These are phyloP conservation scores for Agapornis roseicollis DNA, from an alignment of 2,113 vertebrate genomes.

Conservation along the genomic window DNA sequence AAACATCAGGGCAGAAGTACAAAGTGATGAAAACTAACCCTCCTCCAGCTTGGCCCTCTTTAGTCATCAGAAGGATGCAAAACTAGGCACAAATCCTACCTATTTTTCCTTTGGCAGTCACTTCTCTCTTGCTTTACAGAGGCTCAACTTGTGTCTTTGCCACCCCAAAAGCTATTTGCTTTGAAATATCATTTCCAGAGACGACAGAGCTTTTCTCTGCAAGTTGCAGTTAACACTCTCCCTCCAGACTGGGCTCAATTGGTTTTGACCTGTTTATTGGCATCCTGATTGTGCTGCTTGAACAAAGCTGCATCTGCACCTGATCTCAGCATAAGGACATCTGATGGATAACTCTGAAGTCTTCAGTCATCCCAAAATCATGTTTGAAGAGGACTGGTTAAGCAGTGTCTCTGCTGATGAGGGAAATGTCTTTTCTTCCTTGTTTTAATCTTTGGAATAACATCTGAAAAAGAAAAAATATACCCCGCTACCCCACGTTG, in stretches of 20 bases:
- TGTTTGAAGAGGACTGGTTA: neutral
- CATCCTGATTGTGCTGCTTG: neutral
- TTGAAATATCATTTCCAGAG: neutral
- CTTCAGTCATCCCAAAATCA: neutral
- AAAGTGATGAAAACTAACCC: neutral
- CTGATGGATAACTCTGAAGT: neutral
- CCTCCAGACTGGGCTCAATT: neutral
- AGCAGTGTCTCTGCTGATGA: neutral
- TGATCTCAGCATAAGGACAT: neutral
- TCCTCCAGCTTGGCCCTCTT: neutral
- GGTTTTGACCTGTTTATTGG: neutral
- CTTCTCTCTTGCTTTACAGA: neutral
- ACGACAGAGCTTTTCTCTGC: neutral
- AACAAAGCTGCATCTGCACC: neutral
- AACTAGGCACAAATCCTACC: neutral
- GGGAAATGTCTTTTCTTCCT: neutral
- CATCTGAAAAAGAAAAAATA: neutral
- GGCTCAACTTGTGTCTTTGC: neutral
- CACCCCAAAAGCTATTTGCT: neutral
- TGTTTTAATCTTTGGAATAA: neutral
- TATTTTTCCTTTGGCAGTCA: neutral
- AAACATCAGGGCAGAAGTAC: neutral
- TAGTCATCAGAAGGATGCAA: neutral
- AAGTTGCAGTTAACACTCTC: neutral
- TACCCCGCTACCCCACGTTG: neutral